Conservation (phyloP, 2,888 invertebrate genomes). For the Mellilla xanthometata region DNA sequence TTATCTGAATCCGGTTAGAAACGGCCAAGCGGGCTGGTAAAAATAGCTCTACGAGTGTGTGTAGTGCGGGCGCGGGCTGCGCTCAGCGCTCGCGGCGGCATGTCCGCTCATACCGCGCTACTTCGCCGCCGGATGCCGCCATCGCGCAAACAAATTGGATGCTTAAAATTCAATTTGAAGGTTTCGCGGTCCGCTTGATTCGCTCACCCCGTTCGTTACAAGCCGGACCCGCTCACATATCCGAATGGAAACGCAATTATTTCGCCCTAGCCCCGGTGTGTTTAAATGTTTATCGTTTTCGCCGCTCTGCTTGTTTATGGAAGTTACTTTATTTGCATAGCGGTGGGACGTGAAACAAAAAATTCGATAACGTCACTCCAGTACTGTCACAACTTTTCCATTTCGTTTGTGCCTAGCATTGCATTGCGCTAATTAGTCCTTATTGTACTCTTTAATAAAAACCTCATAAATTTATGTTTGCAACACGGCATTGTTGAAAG, state of each 20-base stretch:
- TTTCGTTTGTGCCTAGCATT: conserved; percentile 13
- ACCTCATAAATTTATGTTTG: neutral
- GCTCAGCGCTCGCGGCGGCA: too few relatives aligned
- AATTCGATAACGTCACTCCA: conserved; percentile 27
- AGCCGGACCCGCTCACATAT: conserved; percentile 67
- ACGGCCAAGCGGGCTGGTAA: conserved; percentile 52
- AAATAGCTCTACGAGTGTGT: conserved; percentile 72
- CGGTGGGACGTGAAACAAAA: conserved; percentile 35
- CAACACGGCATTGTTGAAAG: neutral
- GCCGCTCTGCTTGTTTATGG: conserved; percentile 28
- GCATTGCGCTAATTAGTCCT: conserved; percentile 12
- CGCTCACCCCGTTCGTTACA: conserved; percentile 71
- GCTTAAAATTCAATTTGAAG: conserved; percentile 82
- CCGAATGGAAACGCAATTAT: conserved; percentile 71
- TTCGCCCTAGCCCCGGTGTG: conserved; percentile 57
- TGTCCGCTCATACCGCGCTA: too few relatives aligned
- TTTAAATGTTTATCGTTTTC: conserved; percentile 50
- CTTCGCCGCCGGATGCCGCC: conserved; percentile 48
- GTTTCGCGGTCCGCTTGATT: conserved; percentile 80
- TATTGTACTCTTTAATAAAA: neutral
- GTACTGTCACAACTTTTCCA: conserved; percentile 11
- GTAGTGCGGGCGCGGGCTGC: conserved; percentile 43
- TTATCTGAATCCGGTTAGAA: conserved; percentile 59
- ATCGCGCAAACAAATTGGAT: conserved; percentile 79
- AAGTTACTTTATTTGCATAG: conserved; percentile 39